Evolutionary conservation across 1,140 invertebrate genomes (phyloP).

Genomic region (Dendrolimus kikuchii): DNA sequence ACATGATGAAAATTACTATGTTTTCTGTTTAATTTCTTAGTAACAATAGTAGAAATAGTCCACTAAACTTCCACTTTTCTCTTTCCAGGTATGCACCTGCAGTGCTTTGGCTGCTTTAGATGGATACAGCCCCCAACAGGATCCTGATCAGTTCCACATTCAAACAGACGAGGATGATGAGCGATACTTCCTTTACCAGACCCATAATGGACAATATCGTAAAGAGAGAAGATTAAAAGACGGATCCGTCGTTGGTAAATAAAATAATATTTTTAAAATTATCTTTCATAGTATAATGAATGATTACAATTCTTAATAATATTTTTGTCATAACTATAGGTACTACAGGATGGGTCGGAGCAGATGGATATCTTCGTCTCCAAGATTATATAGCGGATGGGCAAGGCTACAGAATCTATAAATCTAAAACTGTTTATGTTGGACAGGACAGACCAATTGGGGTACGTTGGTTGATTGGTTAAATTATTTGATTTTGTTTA

Average conservation of each 20-base stretch:
- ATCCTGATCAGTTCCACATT: slow-evolving; percentile 84
- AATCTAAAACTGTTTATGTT: slow-evolving; percentile 85
- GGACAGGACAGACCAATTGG: slow-evolving; percentile 78
- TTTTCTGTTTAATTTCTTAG: no score
- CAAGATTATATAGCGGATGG: slow-evolving; percentile 91
- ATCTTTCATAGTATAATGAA: background rate
- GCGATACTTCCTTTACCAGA: slow-evolving; percentile 89
- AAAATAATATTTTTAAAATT: slow-evolving; percentile 2
- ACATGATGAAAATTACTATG: no score
- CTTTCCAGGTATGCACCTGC: slow-evolving; percentile 48
- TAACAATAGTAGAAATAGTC: background rate
- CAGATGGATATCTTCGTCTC: slow-evolving; percentile 83
- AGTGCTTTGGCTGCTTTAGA: slow-evolving; percentile 52
- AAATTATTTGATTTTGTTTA: background rate
- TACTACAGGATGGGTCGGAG: slow-evolving; percentile 87
- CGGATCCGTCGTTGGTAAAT: slow-evolving; percentile 82
- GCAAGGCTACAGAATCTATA: slow-evolving; percentile 84
- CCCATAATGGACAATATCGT: slow-evolving; percentile 88
- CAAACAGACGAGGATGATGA: slow-evolving; percentile 93
- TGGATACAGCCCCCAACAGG: slow-evolving; percentile 52
- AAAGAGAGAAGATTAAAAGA: slow-evolving; percentile 89
- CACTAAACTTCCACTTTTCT: background rate
- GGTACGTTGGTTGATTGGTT: slow-evolving; percentile 30
- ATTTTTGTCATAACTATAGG: slow-evolving; percentile 58
- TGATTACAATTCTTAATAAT: background rate